These are phyloP conservation scores for Eupeodes luniger DNA, from an alignment of 2,888 invertebrate species.

Conservation along the genomic window DNA sequence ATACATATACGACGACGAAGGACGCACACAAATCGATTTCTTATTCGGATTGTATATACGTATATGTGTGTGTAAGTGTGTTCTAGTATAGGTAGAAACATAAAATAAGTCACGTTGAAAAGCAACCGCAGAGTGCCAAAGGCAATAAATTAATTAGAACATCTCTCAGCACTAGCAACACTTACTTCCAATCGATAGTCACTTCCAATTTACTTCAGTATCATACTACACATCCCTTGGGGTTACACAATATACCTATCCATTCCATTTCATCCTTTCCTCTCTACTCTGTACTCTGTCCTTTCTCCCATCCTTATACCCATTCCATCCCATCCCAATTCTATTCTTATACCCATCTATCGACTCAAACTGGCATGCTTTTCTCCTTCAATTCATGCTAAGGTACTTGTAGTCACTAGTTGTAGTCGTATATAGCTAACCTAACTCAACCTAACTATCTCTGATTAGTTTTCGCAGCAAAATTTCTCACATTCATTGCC, in stretches of 20 bases:
- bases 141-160: constrained; percentile 63
- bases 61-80: not conserved
- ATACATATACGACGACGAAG: not conserved
- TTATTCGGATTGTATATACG: not conserved
- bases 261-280: not conserved
- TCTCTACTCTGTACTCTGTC: not conserved
- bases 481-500: constrained; percentile 49
- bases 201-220: constrained; percentile 60
- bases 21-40: no score
- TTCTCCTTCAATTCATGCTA: constrained; percentile 23
- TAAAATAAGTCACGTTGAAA: constrained; percentile 52
- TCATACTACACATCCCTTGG: constrained; percentile 51
- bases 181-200: constrained; percentile 52
- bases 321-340: not conserved
- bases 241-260: constrained; percentile 30
- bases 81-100: constrained; percentile 2
- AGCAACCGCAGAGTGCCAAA: constrained; percentile 42
- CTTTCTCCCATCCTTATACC: not conserved
- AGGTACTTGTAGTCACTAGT: not conserved
- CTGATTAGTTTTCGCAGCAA: constrained; percentile 62
- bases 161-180: constrained; percentile 53
- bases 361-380: not conserved
- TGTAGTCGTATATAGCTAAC: no score
- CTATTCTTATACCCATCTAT: not conserved
- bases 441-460: constrained; percentile 32